Evolutionary conservation across 2,113 vertebrate species (phyloP), one percentile per base, ranked within the genome.

Genomic region (Ahaetulla prasina): DNA sequence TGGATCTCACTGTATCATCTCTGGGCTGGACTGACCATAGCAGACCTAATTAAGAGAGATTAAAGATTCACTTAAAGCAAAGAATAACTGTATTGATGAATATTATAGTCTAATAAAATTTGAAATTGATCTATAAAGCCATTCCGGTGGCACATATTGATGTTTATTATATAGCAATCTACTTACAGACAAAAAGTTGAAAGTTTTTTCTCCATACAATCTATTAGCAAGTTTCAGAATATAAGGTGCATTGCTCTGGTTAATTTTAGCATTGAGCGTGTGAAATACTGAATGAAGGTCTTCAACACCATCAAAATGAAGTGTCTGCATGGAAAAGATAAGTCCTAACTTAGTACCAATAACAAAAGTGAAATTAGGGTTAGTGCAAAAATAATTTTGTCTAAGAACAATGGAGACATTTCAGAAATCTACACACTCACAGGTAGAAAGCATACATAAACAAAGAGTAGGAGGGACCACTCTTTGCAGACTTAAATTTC

Each of bases 161-260:
- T 25, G 18, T 85, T 35, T 11, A 14, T 35, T 45, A 25, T 25
- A 3, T 86, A n/a, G 20, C 47, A 57, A 39, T 30, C 27, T 49
- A 93, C 97, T 90, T 95, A 99, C 99, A 0, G 96, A 92, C 74
- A 98, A 97, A 95, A 99, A 99, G 87, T 92, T 93, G 87, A 97
- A 98, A 0, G 97, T 98, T 52, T 98, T 97, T 94, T 99, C 98
- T 95, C 98, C 99, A 35, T 98, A 99, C 3, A 99, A 96, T 23
- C 98, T 98, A 84, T 97, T 99, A 92, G 98, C 99, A 11, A 98
- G 94, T 93, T 97, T 98, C 89, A 99, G 96, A 88, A 97, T 96
- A 91, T 98, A 98, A 0, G 98, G 96, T 2, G 97, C 95, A 50
- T 96, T 97, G 1, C 93, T 96, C 16, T 97, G 98, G 96, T 98